Percentiles rank a stretch among this genome's conserved stretches.
phyloP scores from a whole-genome alignment of 2,797 vertebrate species.

The Enteromius anoplus region DNA sequence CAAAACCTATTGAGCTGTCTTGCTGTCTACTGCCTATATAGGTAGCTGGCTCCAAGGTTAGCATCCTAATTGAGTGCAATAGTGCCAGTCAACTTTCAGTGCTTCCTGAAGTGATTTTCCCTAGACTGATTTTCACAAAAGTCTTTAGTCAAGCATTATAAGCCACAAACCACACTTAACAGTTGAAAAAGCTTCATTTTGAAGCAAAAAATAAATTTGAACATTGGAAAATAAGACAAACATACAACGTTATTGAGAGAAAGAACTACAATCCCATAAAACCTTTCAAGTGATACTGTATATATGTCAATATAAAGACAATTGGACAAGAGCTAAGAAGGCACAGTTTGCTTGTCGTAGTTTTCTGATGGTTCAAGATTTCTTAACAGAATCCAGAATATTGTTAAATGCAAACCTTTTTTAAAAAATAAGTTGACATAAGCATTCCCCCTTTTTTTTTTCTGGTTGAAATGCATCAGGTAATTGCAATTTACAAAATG shows the following conservation, averaged over 20 bases:
- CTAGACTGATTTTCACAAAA: neutral
- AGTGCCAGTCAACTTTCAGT: neutral
- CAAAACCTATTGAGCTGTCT: constrained; percentile 18
- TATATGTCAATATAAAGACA: neutral
- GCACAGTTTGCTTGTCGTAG: neutral
- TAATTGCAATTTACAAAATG: neutral
- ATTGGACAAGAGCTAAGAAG: neutral
- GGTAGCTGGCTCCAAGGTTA: constrained; percentile 2
- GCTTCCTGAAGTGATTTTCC: neutral
- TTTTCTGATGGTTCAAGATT: neutral
- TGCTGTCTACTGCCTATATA: constrained; percentile 21
- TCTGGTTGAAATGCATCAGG: neutral
- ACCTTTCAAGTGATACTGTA: neutral
- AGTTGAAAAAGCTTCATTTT: neutral
- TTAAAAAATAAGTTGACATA: too few species aligned
- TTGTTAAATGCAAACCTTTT: too few species aligned
- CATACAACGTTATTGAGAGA: neutral
- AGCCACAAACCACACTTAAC: neutral
- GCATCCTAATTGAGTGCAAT: neutral
- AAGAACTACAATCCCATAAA: neutral
- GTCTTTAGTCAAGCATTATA: neutral
- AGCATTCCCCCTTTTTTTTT: neutral
- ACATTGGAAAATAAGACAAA: neutral
- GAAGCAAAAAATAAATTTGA: neutral
- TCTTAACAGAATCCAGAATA: neutral